These are phyloP conservation scores for Nesidiocoris tenuis DNA, from an alignment of 2,888 invertebrate species.

Conservation along the genomic window DNA sequence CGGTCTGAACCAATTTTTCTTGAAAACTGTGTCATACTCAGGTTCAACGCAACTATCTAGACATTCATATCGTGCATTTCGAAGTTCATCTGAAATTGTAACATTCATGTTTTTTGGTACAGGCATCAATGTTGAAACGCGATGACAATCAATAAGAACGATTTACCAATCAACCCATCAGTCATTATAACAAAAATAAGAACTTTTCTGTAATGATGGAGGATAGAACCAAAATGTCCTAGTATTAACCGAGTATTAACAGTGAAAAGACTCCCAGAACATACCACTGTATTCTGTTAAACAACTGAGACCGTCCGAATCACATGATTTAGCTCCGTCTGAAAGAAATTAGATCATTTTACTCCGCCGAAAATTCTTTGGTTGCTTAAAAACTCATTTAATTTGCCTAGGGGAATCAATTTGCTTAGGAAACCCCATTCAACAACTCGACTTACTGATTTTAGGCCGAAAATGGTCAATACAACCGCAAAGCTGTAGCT, in stretches of 20 bases:
- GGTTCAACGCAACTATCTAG: neutral
- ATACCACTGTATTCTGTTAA: neutral
- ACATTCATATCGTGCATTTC: neutral
- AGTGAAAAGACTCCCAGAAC: neutral
- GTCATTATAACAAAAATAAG: too few relatives aligned
- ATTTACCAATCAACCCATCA: too few relatives aligned
- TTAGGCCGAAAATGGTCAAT: slow-evolving; percentile 64
- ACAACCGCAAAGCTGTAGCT: slow-evolving; percentile 61
- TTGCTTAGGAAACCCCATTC: neutral
- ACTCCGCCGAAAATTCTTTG: neutral
- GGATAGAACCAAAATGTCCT: too few relatives aligned
- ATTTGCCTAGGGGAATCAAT: too few relatives aligned
- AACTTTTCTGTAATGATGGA: too few relatives aligned
- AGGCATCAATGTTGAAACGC: too few relatives aligned
- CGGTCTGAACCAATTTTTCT: neutral
- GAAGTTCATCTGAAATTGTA: neutral
- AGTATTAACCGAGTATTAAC: too few relatives aligned
- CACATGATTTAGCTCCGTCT: neutral
- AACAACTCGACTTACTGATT: slow-evolving; percentile 56
- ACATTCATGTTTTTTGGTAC: too few relatives aligned
- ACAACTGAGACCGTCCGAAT: neutral
- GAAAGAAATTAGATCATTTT: slow-evolving; percentile 49
- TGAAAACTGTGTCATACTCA: neutral
- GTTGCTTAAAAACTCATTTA: too few relatives aligned
- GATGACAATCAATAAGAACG: too few relatives aligned